Evolutionary conservation across 1,140 invertebrate genomes (phyloP).

Genomic region (Lepidurus apus): DNA sequence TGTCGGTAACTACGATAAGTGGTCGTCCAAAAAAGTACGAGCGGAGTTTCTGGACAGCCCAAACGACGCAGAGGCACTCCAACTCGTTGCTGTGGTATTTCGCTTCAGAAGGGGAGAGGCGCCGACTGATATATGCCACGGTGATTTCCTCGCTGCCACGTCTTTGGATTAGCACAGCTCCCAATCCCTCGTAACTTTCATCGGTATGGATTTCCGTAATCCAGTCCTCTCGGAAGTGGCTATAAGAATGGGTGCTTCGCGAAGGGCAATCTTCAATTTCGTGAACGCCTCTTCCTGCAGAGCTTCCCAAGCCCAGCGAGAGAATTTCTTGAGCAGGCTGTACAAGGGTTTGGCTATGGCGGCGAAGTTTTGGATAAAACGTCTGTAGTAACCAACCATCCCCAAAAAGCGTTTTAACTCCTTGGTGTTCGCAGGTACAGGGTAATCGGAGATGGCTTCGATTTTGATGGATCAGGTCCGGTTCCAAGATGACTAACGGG

Average conservation of each 20-base stretch:
- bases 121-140: constrained; percentile 14
- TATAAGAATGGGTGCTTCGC: constrained; percentile 24
- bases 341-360: constrained; percentile 40
- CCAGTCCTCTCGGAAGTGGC: not conserved
- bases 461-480: constrained; percentile 33
- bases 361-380: constrained; percentile 43
- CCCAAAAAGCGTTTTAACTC: constrained; percentile 28
- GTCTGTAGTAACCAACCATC: constrained; percentile 43
- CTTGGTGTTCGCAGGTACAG: constrained; percentile 16
- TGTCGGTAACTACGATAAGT: constrained; percentile 44
- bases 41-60: constrained; percentile 40
- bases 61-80: constrained; percentile 45
- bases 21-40: constrained; percentile 44
- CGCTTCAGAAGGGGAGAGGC: constrained; percentile 12
- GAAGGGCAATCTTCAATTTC: too few species aligned
- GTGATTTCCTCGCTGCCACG: not conserved
- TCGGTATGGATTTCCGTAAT: constrained; percentile 27
- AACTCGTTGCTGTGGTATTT: constrained; percentile 44
- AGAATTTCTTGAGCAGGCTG: constrained; percentile 37
- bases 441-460: constrained; percentile 33
- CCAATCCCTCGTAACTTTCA: constrained; percentile 24
- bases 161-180: constrained; percentile 24
- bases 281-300: constrained; percentile 22
- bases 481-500: constrained; percentile 15
- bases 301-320: not conserved